A percentile compares a stretch with the other conserved stretches of the same genome.
These are phyloP conservation scores for Ceratoteleas bidentatus DNA, from an alignment of 1,140 invertebrate species.

Conservation along the genomic window DNA sequence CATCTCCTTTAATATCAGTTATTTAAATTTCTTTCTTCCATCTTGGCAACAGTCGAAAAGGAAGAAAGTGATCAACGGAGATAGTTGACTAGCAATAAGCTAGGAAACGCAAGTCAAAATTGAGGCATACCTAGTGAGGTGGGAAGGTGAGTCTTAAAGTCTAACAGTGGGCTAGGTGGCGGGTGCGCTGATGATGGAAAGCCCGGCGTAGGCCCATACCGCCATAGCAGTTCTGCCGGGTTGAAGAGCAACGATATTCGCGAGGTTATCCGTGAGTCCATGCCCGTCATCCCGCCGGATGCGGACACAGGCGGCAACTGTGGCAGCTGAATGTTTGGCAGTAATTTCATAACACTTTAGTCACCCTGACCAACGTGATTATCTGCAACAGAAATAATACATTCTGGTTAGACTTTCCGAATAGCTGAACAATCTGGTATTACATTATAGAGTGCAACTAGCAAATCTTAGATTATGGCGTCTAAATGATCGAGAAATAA, in stretches of 20 bases:
- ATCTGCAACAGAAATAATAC: conserved; percentile 60
- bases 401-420: too few relatives aligned
- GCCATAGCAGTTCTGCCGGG: conserved; percentile 89
- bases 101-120: conserved; percentile 4
- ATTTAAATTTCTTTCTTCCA: too few relatives aligned
- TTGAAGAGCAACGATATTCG: conserved; percentile 86
- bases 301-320: conserved; percentile 84
- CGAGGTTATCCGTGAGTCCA: conserved; percentile 84
- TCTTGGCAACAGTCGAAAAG: too few relatives aligned
- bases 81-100: neutral
- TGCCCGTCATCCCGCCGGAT: conserved; percentile 81
- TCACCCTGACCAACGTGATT: conserved; percentile 34
- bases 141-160: conserved; percentile 93
- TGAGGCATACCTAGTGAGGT: conserved; percentile 83
- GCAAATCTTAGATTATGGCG: too few relatives aligned
- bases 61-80: neutral
- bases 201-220: conserved; percentile 86
- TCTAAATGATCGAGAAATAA: too few relatives aligned
- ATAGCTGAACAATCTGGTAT: too few relatives aligned
- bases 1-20: too few relatives aligned
- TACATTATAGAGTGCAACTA: too few relatives aligned
- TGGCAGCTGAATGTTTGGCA: conserved; percentile 82
- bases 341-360: conserved; percentile 84
- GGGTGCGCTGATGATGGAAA: conserved; percentile 85
- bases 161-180: conserved; percentile 87